Base-by-base conservation (phyloP, 2,113 vertebrate species). In the Struthio camelus region DNA sequence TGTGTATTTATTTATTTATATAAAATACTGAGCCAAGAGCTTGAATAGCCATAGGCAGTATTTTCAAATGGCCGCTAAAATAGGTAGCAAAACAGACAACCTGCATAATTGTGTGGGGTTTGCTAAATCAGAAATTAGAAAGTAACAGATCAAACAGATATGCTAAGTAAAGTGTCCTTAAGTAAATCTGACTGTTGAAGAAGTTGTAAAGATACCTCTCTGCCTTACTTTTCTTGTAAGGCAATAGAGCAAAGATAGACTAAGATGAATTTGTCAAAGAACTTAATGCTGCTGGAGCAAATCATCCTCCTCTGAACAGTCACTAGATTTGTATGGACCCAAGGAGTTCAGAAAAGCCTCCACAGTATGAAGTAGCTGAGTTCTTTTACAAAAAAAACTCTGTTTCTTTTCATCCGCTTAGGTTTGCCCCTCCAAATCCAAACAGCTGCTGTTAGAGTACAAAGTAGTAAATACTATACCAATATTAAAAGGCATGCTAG, bases 1-100 rank as follows among this genome's bases (percentile, higher is more conserved):
- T n/a, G n/a, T n/a, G n/a, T n/a, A n/a, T n/a, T n/a, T n/a, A n/a
- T n/a, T n/a, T n/a, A n/a, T n/a, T n/a, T n/a, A n/a, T n/a, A n/a
- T n/a, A n/a, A 17, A 50, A 2, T 1, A 14, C 17, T 59, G n/a
- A 76, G 66, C 50, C 25, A 51, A 40, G 34, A 64, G 10, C 34
- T 66, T 77, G 16, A 44, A 71, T 20, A 44, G 67, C 54, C 20
- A 70, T 15, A 61, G 42, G n/a, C 1, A 28, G 10, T n/a, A 23
- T 24, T 85, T 67, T 46, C 22, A 73, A 69, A 56, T 42, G 19
- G 62, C 59, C 9, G 11, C 59, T 77, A 25, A 82, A 84, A 50
- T 30, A 22, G 1, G 25, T 65, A 53, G 44, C 0, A 4, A n/a
- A 48, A 32, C 13, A 48, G 51, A 28, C 13, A 0, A 7, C 50